A percentile compares a stretch with the other conserved stretches of the same genome.
Conservation (phyloP, 2,113 vertebrate species). For the Setophaga kirtlandii region DNA sequence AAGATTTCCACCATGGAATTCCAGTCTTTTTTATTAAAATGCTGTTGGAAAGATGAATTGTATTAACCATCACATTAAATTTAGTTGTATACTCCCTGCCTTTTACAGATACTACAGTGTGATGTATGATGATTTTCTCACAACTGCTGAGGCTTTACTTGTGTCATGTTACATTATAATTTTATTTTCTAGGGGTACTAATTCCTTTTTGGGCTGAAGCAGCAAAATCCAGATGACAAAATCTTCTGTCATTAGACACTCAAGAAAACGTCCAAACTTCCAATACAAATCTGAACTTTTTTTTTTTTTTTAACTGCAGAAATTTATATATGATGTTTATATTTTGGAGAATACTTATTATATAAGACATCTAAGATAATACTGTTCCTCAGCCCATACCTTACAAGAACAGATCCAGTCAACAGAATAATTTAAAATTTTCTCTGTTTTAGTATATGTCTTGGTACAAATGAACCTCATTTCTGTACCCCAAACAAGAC, state of each 20-base stretch:
- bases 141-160: neutral
- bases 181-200: neutral
- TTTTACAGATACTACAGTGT: neutral
- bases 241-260: neutral
- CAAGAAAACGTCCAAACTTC: neutral
- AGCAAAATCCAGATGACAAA: neutral
- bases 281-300: neutral
- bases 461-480: neutral
- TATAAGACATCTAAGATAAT: neutral
- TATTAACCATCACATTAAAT: neutral
- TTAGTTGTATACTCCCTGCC: neutral
- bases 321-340: neutral
- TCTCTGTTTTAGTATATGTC: neutral
- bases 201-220: neutral
- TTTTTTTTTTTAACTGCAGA: neutral
- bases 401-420: neutral
- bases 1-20: neutral
- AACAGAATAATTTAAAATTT: neutral
- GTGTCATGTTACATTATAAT: neutral
- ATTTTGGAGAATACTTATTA: neutral
- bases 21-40: neutral
- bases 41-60: neutral
- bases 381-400: neutral
- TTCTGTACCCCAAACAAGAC: neutral
- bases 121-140: neutral